Evolutionary conservation across 35 echinoderm and acorn worm species (phyloP), one percentile per base, ranked within the genome.

Genomic region (Apostichopus californicus): DNA sequence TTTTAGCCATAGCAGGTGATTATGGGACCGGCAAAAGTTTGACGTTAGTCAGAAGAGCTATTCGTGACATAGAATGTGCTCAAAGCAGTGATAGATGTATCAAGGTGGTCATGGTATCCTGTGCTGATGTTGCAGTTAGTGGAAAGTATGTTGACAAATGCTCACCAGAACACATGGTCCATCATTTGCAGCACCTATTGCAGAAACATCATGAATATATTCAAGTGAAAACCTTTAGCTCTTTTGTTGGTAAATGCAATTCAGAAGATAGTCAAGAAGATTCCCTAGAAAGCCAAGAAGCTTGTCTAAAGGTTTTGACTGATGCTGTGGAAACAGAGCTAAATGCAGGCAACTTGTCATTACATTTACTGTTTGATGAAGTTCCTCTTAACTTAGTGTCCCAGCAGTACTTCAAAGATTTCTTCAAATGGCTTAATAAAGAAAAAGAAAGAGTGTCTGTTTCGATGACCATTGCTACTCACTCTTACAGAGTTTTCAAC

Each of bases 11-110:
- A 25, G 81, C 17, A 22, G 81, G 81, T 9, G 81, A 85, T 85
- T 85, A 85, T 59, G 81, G 81, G 8, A 85, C 81, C 24, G 81
- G 81, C 1, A 85, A 85, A 59, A 85, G 81, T 85, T 85, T 85
- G 55, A 58, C 58, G n/a, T 85, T 85, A 58, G 81, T 85, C 18
- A 85, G 24, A 25, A 85, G 14, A 22, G 81, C 81, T 59, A 6
- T 18, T 10, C 55, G 8, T 60, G 1, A 3, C 34, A 46, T 46
- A 46, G 34, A 46, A 46, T 46, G 34, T 46, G 6, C 1, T 14
- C 17, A 1, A 23, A 6, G 5, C 5, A 85, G n/a, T 14, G 14
- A 22, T 17, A 18, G 17, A 73, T 12, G 71, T 73, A n/a, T 6
- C 7, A 61, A 61, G n/a, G 55, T 85, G 8, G 23, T 58, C 55